Conservation (phyloP, 2,888 invertebrate genomes). For the Galeopsomyia nigrocyanea region DNA sequence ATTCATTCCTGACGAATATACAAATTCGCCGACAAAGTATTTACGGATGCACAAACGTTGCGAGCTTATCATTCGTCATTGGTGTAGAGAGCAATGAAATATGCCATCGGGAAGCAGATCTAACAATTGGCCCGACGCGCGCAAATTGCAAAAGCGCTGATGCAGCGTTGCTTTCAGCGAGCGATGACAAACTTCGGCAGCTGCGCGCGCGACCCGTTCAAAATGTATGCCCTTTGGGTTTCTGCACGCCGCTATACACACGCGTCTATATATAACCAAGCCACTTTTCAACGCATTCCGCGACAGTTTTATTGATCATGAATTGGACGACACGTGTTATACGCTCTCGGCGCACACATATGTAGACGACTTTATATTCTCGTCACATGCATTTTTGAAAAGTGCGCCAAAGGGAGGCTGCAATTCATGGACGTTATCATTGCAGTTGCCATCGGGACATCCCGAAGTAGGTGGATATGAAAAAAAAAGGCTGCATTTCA, state of each 20-base stretch:
- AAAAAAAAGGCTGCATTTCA: too few species aligned
- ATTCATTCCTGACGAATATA: too few species aligned
- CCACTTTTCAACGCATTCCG: constrained; percentile 17
- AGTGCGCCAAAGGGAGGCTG: neutral
- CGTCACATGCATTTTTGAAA: too few species aligned
- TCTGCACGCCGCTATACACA: neutral
- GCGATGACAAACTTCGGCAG: constrained; percentile 15
- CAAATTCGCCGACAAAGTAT: neutral
- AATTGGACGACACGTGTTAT: neutral
- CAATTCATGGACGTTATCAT: neutral
- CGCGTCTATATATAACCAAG: neutral
- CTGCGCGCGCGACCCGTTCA: neutral
- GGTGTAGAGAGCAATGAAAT: neutral
- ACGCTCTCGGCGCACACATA: too few species aligned
- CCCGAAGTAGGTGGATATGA: too few species aligned
- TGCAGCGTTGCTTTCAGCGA: constrained; percentile 1
- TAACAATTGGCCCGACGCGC: neutral
- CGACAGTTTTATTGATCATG: constrained; percentile 10
- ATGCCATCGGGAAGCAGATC: neutral
- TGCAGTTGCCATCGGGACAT: neutral
- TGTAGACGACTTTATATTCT: too few species aligned
- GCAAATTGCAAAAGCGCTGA: constrained; percentile 8
- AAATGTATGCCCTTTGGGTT: constrained; percentile 1
- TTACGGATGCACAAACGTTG: neutral
- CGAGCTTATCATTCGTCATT: neutral